These are phyloP conservation scores for Xanthia icteritia DNA, from an alignment of 2,888 invertebrate species.

Conservation along the genomic window DNA sequence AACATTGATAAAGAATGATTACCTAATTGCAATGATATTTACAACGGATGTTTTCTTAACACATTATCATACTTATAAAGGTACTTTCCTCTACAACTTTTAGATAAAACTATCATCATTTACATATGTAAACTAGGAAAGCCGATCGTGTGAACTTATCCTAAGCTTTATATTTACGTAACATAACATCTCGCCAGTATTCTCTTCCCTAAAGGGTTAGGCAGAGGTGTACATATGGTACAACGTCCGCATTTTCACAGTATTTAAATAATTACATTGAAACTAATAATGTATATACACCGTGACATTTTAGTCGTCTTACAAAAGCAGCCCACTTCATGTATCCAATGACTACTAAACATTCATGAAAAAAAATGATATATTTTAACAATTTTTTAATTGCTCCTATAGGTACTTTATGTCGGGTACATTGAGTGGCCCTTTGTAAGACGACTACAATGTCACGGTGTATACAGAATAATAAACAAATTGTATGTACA, in stretches of 20 bases:
- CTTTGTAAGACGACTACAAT: too few relatives aligned
- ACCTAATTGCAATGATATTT: conserved; percentile 12
- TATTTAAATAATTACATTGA: not conserved
- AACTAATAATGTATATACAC: too few relatives aligned
- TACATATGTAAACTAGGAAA: not conserved
- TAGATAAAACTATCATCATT: not conserved
- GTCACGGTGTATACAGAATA: too few relatives aligned
- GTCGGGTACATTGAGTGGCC: too few relatives aligned
- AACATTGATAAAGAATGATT: conserved; percentile 28
- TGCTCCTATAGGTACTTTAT: too few relatives aligned
- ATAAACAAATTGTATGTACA: too few relatives aligned
- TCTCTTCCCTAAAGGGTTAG: not conserved
- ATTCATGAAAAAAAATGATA: too few relatives aligned
- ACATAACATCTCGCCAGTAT: not conserved
- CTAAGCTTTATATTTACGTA: not conserved
- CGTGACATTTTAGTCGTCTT: too few relatives aligned
- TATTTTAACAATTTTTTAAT: too few relatives aligned
- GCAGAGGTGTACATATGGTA: not conserved
- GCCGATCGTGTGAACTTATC: not conserved
- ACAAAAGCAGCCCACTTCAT: too few relatives aligned
- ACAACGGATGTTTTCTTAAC: not conserved
- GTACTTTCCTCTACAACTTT: not conserved
- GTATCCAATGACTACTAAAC: too few relatives aligned
- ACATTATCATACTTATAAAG: not conserved
- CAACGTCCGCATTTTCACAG: not conserved